Percentiles rank a stretch among this genome's conserved stretches.
Evolutionary conservation across 2,113 vertebrate species (phyloP).

Genomic region (Psittacus erithacus): DNA sequence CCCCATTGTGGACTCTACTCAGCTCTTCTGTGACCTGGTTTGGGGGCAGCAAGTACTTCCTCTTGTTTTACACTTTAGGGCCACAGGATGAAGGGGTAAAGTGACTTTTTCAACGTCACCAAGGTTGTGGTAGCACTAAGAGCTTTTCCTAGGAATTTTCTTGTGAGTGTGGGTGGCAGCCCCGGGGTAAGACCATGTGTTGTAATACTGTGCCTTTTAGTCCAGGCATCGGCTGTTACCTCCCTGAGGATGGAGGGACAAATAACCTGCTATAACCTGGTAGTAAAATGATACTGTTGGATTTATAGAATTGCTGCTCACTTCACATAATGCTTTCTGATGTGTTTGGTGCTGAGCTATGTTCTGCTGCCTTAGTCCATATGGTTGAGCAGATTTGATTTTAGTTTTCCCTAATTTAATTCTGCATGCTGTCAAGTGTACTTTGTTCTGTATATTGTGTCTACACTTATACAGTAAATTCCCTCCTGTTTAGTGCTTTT

Average conservation of each 20-base stretch:
- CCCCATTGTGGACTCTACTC: neutral
- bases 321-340: conserved; percentile 57
- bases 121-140: neutral
- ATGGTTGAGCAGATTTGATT: conserved; percentile 65
- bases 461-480: conserved; percentile 40
- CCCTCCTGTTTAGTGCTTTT: conserved; percentile 31
- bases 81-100: neutral
- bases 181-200: neutral
- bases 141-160: neutral
- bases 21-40: neutral
- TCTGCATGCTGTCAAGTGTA: conserved; percentile 57
- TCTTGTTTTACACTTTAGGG: neutral
- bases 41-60: conserved; percentile 11
- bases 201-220: neutral
- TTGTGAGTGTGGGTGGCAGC: neutral
- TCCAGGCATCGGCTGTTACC: neutral
- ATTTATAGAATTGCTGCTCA: conserved; percentile 45
- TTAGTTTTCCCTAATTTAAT: conserved; percentile 62
- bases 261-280: neutral
- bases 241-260: neutral
- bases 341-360: conserved; percentile 49
- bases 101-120: neutral
- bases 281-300: conserved; percentile 2
- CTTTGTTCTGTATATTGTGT: conserved; percentile 56
- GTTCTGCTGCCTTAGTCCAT: conserved; percentile 57